A percentile compares a stretch with the other conserved stretches of the same genome.
phyloP scores from a whole-genome alignment of 2,888 invertebrate species.

The Clitarchus hookeri region DNA sequence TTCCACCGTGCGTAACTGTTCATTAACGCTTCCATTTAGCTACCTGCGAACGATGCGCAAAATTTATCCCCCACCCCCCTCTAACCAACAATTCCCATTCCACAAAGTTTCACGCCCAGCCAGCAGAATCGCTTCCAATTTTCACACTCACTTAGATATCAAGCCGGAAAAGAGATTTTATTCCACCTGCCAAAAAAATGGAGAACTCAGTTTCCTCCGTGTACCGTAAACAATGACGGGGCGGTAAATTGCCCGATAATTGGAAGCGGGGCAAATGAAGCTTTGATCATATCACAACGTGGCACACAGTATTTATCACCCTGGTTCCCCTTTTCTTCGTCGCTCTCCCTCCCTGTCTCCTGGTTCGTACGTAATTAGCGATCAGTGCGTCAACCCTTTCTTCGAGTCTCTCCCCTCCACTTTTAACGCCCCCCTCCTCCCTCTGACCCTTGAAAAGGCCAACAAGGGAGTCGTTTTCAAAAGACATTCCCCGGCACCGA shows the following conservation, averaged over 20 bases:
- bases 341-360: background rate
- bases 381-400: slow-evolving; percentile 17
- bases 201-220: background rate
- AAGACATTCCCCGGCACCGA: slow-evolving; percentile 20
- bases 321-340: background rate
- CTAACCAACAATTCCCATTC: slow-evolving; percentile 20
- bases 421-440: background rate
- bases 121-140: slow-evolving; percentile 27
- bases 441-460: slow-evolving; percentile 18
- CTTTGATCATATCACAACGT: slow-evolving; percentile 21
- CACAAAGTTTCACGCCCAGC: background rate
- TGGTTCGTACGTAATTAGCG: slow-evolving; percentile 18
- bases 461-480: slow-evolving; percentile 19
- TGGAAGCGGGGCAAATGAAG: background rate
- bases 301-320: slow-evolving; percentile 16
- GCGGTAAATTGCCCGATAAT: slow-evolving; percentile 20
- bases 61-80: background rate
- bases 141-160: slow-evolving; percentile 2
- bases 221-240: background rate
- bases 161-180: background rate
- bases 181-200: background rate
- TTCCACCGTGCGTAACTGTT: slow-evolving; percentile 22
- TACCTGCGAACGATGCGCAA: background rate
- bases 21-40: slow-evolving; percentile 24
- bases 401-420: background rate